phyloP scores from a whole-genome alignment of 2,888 invertebrate species.

The Chymomyza amoena region DNA sequence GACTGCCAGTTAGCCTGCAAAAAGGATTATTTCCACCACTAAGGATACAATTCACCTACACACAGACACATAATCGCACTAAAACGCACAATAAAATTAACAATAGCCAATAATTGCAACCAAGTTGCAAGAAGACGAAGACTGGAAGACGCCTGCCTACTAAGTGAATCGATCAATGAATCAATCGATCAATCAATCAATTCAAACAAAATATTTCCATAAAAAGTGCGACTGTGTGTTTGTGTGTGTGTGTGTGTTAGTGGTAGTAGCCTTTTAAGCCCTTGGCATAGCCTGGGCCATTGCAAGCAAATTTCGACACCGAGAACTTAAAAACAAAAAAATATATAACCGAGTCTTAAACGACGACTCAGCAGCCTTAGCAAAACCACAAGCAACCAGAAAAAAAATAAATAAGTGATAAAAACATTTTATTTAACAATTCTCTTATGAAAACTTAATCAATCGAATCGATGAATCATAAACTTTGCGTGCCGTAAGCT shows the following conservation, averaged over 20 bases:
- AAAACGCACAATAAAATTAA: constrained; percentile 48
- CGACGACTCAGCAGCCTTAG: not conserved
- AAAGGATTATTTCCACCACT: constrained; percentile 2
- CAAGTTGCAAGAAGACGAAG: constrained; percentile 30
- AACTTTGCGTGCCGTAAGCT: constrained; percentile 68
- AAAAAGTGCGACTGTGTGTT: constrained; percentile 31
- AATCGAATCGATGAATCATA: constrained; percentile 49
- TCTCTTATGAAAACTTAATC: constrained; percentile 59
- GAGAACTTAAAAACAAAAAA: constrained; percentile 2
- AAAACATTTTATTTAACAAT: constrained; percentile 70
- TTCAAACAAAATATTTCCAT: constrained; percentile 31
- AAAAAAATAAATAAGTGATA: constrained; percentile 73
- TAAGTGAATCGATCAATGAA: constrained; percentile 8
- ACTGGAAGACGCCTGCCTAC: constrained; percentile 48
- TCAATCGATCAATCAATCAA: constrained; percentile 2
- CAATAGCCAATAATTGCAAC: constrained; percentile 44
- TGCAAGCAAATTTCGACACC: constrained; percentile 6
- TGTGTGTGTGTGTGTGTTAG: constrained; percentile 15
- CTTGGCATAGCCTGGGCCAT: not conserved
- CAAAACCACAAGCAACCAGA: constrained; percentile 35
- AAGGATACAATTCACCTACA: not conserved
- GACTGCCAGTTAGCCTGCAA: constrained; percentile 21
- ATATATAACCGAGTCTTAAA: constrained; percentile 10
- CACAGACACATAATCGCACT: constrained; percentile 26
- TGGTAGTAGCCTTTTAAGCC: not conserved